Conservation (phyloP, 2,797 vertebrate genomes). For the Manis pentadactyla region DNA sequence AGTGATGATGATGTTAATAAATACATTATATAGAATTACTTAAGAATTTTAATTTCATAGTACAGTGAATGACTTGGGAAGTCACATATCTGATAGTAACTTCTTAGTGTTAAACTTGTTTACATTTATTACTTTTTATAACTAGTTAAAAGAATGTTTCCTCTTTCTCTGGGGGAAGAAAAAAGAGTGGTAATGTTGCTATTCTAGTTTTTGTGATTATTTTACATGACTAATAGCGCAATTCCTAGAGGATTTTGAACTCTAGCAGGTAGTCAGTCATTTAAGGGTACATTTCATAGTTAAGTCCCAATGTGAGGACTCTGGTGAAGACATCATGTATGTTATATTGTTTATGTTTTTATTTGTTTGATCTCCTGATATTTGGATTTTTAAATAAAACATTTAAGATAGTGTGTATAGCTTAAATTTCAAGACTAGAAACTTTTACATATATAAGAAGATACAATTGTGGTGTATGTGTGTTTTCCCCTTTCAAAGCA, state of each 20-base stretch:
- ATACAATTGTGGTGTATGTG: background rate
- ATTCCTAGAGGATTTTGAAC: background rate
- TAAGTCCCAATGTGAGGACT: background rate
- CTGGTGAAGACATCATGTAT: background rate
- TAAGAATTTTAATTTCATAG: conserved; percentile 35
- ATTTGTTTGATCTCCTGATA: background rate
- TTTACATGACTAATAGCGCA: background rate
- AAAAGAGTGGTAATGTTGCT: background rate
- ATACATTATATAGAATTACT: conserved; percentile 15
- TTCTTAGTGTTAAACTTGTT: background rate
- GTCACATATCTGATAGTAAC: background rate
- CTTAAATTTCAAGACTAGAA: conserved; percentile 29
- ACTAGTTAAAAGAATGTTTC: background rate
- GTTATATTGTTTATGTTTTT: background rate
- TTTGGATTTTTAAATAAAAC: background rate
- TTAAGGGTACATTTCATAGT: background rate
- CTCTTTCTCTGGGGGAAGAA: background rate
- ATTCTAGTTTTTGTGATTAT: background rate
- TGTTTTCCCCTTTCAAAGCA: background rate
- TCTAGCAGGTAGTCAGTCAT: background rate
- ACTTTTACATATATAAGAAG: background rate
- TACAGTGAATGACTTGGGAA: background rate
- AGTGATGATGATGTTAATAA: background rate
- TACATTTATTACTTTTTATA: background rate
- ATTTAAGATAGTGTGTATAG: background rate